Evolutionary conservation across 2,888 invertebrate species (phyloP).

Genomic region (Polydesmus complanatus): DNA sequence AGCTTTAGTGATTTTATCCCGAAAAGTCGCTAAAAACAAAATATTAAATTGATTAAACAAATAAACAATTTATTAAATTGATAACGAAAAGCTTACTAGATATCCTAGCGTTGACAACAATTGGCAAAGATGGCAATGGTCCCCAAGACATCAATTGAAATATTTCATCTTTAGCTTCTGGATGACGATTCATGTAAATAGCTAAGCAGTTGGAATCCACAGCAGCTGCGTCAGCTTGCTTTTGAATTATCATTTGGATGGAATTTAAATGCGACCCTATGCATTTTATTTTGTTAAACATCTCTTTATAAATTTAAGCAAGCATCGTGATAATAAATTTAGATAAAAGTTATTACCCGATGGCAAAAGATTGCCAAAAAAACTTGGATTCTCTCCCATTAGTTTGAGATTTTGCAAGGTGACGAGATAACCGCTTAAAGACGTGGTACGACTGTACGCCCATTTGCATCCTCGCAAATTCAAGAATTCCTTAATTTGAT

Average conservation of each 20-base stretch:
- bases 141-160: conserved; percentile 47
- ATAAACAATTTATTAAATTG: too few species aligned
- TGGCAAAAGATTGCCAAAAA: conserved; percentile 41
- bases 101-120: conserved; percentile 45
- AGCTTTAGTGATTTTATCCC: conserved; percentile 34
- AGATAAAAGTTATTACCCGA: conserved; percentile 31
- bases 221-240: conserved; percentile 48
- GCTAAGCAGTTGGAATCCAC: conserved; percentile 46
- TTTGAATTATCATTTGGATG: conserved; percentile 46
- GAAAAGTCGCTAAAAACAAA: conserved; percentile 37
- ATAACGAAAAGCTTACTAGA: conserved; percentile 42
- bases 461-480: conserved; percentile 45
- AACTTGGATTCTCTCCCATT: conserved; percentile 45
- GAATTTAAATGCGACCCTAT: conserved; percentile 46
- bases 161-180: conserved; percentile 43
- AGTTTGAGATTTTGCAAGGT: conserved; percentile 41
- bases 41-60: too few species aligned
- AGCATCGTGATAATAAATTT: background rate
- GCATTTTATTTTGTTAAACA: too few species aligned
- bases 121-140: conserved; percentile 50
- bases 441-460: conserved; percentile 42
- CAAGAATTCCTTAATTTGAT: conserved; percentile 42
- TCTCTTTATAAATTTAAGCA: too few species aligned
- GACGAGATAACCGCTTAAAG: conserved; percentile 42
- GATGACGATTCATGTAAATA: conserved; percentile 42